Percentiles rank a stretch among this genome's conserved stretches.
Conservation (phyloP, 2,888 invertebrate species). For the Trichacis sp. region DNA sequence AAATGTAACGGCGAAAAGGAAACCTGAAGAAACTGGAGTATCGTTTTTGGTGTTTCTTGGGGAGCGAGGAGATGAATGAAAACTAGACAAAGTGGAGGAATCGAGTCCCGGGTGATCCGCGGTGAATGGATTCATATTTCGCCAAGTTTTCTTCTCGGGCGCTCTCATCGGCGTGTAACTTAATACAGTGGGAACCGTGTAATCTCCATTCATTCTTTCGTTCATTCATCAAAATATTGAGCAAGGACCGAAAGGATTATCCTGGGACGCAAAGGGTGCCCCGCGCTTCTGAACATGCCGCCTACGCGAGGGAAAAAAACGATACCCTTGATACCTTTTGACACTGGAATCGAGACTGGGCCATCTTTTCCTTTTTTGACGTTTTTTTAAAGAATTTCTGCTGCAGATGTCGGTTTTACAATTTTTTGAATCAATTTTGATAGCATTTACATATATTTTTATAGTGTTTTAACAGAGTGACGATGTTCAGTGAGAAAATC, state of each 20-base stretch:
- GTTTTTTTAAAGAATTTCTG: too few species aligned
- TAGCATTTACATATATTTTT: too few species aligned
- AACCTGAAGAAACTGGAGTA: neutral
- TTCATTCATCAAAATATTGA: conserved; percentile 53
- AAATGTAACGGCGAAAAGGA: neutral
- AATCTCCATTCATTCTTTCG: conserved; percentile 52
- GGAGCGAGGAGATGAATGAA: conserved; percentile 29
- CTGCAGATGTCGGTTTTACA: too few species aligned
- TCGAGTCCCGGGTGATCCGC: conserved; percentile 48
- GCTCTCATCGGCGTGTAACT: conserved; percentile 51
- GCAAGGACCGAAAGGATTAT: conserved; percentile 58
- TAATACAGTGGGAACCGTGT: conserved; percentile 67
- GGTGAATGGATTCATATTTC: conserved; percentile 61
- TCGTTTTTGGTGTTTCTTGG: neutral
- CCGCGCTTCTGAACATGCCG: conserved; percentile 26
- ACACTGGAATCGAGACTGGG: neutral
- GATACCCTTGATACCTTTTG: neutral
- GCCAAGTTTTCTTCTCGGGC: conserved; percentile 50
- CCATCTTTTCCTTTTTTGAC: too few species aligned
- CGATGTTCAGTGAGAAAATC: too few species aligned
- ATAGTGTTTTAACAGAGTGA: too few species aligned
- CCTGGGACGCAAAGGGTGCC: conserved; percentile 48
- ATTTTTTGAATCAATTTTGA: too few species aligned
- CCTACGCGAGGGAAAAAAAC: neutral
- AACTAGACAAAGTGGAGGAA: conserved; percentile 13